Evolutionary conservation across 2,888 invertebrate species (phyloP), one percentile per base, ranked within the genome.

Genomic region (Chymomyza amoena): DNA sequence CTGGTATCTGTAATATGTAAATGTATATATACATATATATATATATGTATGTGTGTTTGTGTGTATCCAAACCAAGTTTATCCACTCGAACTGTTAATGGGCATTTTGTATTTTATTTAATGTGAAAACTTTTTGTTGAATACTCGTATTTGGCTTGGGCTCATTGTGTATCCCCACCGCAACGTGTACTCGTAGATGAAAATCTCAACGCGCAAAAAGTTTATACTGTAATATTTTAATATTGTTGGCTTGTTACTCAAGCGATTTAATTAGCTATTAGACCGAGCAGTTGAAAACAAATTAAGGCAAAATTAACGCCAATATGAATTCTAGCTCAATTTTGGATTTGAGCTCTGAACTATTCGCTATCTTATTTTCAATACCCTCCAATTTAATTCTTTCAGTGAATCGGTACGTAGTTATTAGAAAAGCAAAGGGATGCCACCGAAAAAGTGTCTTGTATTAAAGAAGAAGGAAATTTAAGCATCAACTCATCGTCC

Each of bases 61-160:
- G 69, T 65, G 72, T 81, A 84, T 86, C 80, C 84, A 85, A 83
- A 85, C 84, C 78, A 87, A 88, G 87, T 81, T 78, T 84, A 85
- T 87, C 87, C 87, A 88, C 85, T 86, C 81, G 85, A 86, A 86
- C 88, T 88, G 88, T 86, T 86, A 86, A 86, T 86, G 88, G 88
- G 83, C 80, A 87, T 88, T 88, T 87, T 85, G 88, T 87, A 88
- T 87, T 85, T 86, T 88, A 88, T 88, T 86, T 88, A 86, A 86
- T 86, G 88, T 87, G 88, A 86, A 86, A 86, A 88, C 83, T 86
- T 85, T 88, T 69, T 75, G 83, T 68, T 85, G 71, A 74, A 83
- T 77, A 32, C 32, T 5, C 32, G 32, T 7, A 85, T 80, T 82
- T 71, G 75, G 76, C 61, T 64, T 68, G 61, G 73, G 70, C 74